A percentile compares a stretch with the other conserved stretches of the same genome.
phyloP scores from a whole-genome alignment of 1,140 invertebrate species.

The Tetramorium simillimum region DNA sequence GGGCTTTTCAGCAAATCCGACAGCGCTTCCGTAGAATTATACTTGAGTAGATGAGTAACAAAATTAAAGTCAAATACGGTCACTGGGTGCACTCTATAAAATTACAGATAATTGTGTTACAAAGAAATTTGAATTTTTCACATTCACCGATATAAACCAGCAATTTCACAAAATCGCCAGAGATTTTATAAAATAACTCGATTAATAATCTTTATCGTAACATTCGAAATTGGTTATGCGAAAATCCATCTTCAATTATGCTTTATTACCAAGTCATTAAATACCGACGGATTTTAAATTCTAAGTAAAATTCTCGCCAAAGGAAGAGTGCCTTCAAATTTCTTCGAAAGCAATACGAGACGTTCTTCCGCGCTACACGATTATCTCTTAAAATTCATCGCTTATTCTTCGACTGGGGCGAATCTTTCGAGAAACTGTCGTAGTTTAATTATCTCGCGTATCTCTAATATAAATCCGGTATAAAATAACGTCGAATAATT shows the following conservation, averaged over 20 bases:
- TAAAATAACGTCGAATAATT: slow-evolving; percentile 9
- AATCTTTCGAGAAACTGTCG: background rate
- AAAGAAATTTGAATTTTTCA: slow-evolving; percentile 4
- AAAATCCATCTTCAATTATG: background rate
- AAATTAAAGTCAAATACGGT: slow-evolving; percentile 28
- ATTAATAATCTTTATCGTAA: background rate
- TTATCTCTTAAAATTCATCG: slow-evolving; percentile 1
- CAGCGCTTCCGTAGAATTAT: background rate
- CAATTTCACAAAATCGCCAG: background rate
- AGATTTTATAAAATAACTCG: slow-evolving; percentile 11
- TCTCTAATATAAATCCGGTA: background rate
- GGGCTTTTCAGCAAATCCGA: background rate
- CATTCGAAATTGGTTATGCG: background rate
- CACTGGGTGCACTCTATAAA: background rate
- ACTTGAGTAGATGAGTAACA: background rate
- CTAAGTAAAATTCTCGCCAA: background rate
- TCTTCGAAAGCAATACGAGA: background rate
- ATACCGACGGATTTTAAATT: background rate
- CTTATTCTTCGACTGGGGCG: background rate
- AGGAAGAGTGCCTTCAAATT: background rate
- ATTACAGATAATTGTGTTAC: background rate
- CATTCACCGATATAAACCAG: background rate
- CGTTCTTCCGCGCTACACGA: too few species aligned
- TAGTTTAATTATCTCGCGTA: background rate
- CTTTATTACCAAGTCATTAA: slow-evolving; percentile 3